phyloP scores from a whole-genome alignment of 2,113 vertebrate genomes.

The Microcebus murinus region DNA sequence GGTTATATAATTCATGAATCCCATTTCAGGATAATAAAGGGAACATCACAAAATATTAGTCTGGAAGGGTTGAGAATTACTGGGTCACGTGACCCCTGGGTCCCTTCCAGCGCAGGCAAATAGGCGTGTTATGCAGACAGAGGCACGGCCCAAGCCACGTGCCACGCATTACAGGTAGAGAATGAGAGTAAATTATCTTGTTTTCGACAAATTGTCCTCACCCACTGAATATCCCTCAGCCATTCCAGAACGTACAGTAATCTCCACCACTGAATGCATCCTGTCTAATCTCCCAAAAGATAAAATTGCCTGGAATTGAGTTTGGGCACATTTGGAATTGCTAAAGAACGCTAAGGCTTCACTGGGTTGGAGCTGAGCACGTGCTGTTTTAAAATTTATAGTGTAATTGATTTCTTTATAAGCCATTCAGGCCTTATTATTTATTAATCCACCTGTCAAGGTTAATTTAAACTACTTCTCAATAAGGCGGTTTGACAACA shows the following conservation, averaged over 20 bases:
- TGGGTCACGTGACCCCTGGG: not conserved
- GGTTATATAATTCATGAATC: slow-evolving; percentile 67
- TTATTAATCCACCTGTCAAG: slow-evolving; percentile 88
- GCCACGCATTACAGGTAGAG: not conserved
- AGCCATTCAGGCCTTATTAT: slow-evolving; percentile 86
- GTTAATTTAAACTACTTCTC: slow-evolving; percentile 88
- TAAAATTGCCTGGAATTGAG: slow-evolving; percentile 38
- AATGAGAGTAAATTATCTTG: slow-evolving; percentile 51
- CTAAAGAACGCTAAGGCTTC: not conserved
- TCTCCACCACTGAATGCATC: not conserved
- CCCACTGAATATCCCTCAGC: not conserved
- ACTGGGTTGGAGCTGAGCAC: slow-evolving; percentile 33
- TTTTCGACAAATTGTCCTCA: slow-evolving; percentile 35
- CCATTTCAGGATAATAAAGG: slow-evolving; percentile 73
- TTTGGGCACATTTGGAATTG: slow-evolving; percentile 33
- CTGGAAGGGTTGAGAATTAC: slow-evolving; percentile 35
- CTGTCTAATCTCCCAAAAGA: not conserved
- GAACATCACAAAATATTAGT: slow-evolving; percentile 68
- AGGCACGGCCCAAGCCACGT: not conserved
- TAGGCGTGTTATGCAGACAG: not conserved
- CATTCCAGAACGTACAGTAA: not conserved
- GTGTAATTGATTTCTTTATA: slow-evolving; percentile 88
- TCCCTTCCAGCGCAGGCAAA: not conserved
- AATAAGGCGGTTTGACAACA: slow-evolving; percentile 85
- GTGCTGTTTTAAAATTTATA: slow-evolving; percentile 84